Evolutionary conservation across 1,140 invertebrate genomes (phyloP).

Genomic region (Mactra quadrangularis): DNA sequence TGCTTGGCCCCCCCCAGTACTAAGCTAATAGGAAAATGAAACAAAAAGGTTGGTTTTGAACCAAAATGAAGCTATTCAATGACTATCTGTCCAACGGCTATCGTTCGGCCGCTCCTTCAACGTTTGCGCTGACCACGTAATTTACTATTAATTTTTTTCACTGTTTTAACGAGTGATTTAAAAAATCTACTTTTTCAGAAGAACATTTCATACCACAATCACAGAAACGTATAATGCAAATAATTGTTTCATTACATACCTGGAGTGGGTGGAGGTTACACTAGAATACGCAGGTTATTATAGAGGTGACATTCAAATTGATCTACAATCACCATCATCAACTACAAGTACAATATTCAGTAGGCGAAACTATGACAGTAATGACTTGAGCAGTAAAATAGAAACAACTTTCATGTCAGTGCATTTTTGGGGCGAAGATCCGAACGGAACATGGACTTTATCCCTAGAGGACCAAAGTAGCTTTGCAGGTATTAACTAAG

Average conservation of each 20-base stretch:
- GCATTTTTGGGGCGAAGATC: constrained; percentile 10
- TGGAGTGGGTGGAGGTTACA: constrained; percentile 6
- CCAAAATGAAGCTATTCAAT: no score
- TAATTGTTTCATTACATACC: neutral
- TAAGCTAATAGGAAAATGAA: no score
- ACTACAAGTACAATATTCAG: neutral
- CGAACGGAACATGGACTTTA: constrained; percentile 9
- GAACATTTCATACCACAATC: neutral
- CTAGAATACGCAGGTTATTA: neutral
- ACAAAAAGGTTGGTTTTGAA: no score
- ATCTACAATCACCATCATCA: neutral
- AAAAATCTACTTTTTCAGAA: neutral
- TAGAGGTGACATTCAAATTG: neutral
- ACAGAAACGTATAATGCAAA: neutral
- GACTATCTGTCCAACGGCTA: no score
- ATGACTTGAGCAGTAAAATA: neutral
- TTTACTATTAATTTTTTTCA: no score
- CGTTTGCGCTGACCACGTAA: no score
- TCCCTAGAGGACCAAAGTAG: no score
- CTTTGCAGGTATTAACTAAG: no score
- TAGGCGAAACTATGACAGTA: neutral
- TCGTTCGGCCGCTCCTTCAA: no score
- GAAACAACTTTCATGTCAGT: constrained; percentile 6
- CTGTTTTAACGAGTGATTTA: no score
- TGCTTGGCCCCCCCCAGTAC: no score